phyloP scores from a whole-genome alignment of 2,797 vertebrate species.

The Chelmon rostratus region DNA sequence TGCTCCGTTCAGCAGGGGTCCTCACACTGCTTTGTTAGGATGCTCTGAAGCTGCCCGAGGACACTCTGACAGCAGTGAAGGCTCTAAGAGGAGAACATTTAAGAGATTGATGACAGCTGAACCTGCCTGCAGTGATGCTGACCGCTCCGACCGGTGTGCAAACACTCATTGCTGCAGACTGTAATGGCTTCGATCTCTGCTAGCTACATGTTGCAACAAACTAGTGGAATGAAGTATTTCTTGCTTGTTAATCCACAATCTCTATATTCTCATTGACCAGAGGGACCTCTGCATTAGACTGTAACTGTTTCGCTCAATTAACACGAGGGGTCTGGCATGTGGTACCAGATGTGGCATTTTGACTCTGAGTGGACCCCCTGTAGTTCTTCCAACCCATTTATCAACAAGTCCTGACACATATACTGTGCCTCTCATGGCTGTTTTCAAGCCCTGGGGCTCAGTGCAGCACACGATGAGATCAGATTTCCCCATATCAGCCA shows the following conservation, averaged over 20 bases:
- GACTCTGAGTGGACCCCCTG: slow-evolving; percentile 45
- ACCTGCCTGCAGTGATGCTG: slow-evolving; percentile 14
- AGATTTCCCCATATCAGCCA: slow-evolving; percentile 38
- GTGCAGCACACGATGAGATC: slow-evolving; percentile 57
- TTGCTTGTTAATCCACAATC: neutral
- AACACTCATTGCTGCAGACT: slow-evolving; percentile 10
- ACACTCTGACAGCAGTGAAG: neutral
- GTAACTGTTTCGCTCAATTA: slow-evolving; percentile 25
- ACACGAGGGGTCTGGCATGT: slow-evolving; percentile 25
- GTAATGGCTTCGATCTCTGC: neutral
- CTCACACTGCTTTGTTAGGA: slow-evolving; percentile 21
- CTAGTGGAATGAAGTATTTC: neutral
- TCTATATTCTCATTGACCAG: slow-evolving; percentile 12
- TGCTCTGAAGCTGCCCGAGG: slow-evolving; percentile 30
- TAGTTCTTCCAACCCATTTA: slow-evolving; percentile 60
- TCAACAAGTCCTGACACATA: slow-evolving; percentile 56
- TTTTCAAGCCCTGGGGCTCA: slow-evolving; percentile 43
- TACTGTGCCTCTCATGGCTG: slow-evolving; percentile 44
- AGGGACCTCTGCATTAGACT: slow-evolving; percentile 5
- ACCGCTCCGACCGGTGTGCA: slow-evolving; percentile 1
- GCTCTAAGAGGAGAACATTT: slow-evolving; percentile 15
- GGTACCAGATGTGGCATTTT: slow-evolving; percentile 57
- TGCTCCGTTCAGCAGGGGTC: slow-evolving; percentile 53
- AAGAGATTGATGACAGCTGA: slow-evolving; percentile 37
- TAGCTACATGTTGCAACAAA: neutral